Base-by-base conservation (phyloP, 2,113 vertebrate genomes). In the Synchiropus splendidus region DNA sequence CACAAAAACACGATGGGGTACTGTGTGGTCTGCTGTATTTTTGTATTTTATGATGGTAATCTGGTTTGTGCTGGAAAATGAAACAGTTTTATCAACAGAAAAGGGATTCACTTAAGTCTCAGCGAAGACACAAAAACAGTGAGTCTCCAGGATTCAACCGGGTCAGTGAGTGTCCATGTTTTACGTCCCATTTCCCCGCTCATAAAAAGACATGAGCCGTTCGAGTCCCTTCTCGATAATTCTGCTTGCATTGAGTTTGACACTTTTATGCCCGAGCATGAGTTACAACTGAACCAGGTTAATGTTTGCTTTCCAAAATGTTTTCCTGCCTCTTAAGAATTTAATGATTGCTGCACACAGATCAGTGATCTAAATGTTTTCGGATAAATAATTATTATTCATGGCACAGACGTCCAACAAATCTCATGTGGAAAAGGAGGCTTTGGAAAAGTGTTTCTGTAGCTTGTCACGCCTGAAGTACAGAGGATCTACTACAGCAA, bases 211-310 rank as follows among this genome's bases (percentile, higher is more conserved):
- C 64, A 75, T 36, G n/a, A 37, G 61, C 48, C 78, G 63, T 60
- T 41, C 18, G 71, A 74, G 67, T 58, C 61, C 51, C 16, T 12
- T 61, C 48, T 37, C 77, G 70, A 75, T 70, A 74, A 74, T 67
- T 72, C 45, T 58, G 48, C 72, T 61, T 68, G 57, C 74, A 71
- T 66, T 53, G 48, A 42, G 40, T 67, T 55, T 79, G 79, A 79
- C 80, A 56, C 68, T 79, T 81, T 83, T 79, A 83, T 59, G 75
- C 64, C 55, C 62, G 48, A 35, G 45, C 39, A 13, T 75, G 67
- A 79, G 79, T 75, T 70, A 58, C 42, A 58, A 64, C 51, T 46
- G 8, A 27, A 27, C 8, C 4, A 4, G 21, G 21, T 27, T 5
- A 8, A 27, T 27, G 21, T 27, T 27, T 27, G 21, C 4, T 27